Percentiles rank a stretch among this genome's conserved stretches.
phyloP scores from a whole-genome alignment of 53 echinoderm and acorn worm species.

The Holothuria scabra region DNA sequence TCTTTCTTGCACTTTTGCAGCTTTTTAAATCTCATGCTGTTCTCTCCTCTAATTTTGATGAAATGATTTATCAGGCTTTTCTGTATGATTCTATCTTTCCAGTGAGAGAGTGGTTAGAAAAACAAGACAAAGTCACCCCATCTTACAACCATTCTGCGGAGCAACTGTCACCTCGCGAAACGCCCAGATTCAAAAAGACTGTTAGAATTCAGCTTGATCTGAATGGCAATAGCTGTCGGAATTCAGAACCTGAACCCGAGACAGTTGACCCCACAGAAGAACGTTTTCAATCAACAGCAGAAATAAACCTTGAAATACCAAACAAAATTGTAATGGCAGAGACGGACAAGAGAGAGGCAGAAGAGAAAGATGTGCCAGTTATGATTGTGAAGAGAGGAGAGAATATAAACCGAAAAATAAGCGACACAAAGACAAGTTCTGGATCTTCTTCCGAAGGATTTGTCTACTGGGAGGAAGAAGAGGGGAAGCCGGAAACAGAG shows the following conservation, averaged over 20 bases:
- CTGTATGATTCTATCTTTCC: neutral
- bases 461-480: constrained; percentile 31
- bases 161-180: constrained; percentile 29
- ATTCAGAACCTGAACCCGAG: constrained; percentile 15
- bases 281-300: neutral
- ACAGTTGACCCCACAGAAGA: neutral
- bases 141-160: constrained; percentile 34
- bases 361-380: no score
- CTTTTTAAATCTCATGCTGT: no score
- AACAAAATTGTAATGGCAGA: neutral
- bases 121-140: constrained; percentile 6
- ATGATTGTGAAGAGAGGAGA: no score
- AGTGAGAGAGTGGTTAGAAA: constrained; percentile 45
- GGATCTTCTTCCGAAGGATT: constrained; percentile 40
- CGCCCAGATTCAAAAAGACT: constrained; percentile 28
- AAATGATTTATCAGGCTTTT: neutral
- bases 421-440: neutral
- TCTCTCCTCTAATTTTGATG: no score
- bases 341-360: neutral
- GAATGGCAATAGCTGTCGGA: constrained; percentile 21
- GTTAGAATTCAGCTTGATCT: constrained; percentile 41
- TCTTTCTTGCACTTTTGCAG: no score
- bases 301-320: constrained; percentile 23
- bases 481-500: neutral
- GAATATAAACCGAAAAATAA: no score